Percentiles rank a stretch among this genome's conserved stretches.
These are phyloP conservation scores for Melanocharis versteri DNA, from an alignment of 2,113 vertebrate genomes.

Conservation along the genomic window DNA sequence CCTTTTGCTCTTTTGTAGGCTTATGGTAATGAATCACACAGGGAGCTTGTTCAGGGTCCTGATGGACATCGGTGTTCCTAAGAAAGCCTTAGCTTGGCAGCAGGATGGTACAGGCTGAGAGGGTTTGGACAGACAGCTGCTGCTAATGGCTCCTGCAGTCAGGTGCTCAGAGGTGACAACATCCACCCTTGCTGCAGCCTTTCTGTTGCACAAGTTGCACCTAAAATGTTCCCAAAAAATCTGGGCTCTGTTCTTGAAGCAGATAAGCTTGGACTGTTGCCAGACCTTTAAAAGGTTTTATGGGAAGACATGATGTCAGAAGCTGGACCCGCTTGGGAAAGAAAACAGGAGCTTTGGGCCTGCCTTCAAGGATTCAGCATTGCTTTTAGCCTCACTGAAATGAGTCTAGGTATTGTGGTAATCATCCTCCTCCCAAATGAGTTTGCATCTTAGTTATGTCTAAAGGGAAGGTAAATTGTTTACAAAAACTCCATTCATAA, in stretches of 20 bases:
- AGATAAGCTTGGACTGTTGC: not conserved
- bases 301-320: not conserved
- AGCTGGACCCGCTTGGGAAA: not conserved
- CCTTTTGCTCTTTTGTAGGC: not conserved
- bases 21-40: accelerated
- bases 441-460: not conserved
- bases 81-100: not conserved
- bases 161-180: not conserved
- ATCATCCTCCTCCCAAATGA: not conserved
- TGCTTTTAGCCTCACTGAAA: not conserved
- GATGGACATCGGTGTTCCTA: not conserved
- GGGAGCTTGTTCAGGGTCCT: not conserved
- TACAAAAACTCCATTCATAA: not conserved
- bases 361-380: not conserved
- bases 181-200: not conserved
- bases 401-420: not conserved
- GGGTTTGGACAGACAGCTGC: not conserved
- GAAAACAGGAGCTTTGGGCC: not conserved
- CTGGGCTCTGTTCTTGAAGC: not conserved
- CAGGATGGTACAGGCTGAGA: not conserved
- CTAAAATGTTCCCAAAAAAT: not conserved
- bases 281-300: not conserved
- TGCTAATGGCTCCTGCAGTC: not conserved
- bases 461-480: not conserved
- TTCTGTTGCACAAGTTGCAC: not conserved